phyloP scores from a whole-genome alignment of 2,888 invertebrate species.

The Apamea epomidion region DNA sequence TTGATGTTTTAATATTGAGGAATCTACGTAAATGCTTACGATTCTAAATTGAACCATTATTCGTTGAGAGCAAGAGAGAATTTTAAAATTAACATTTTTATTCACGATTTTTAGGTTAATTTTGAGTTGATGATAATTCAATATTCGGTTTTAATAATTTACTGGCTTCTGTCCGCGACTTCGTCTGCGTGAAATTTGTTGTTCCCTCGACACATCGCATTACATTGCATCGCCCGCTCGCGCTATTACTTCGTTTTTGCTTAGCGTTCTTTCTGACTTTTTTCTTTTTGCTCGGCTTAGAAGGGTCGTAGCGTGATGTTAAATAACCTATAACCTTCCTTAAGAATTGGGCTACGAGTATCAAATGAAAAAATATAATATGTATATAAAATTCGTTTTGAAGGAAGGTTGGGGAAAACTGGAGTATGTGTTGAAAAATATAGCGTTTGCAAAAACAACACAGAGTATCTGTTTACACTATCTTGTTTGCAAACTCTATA shows the following conservation, averaged over 20 bases:
- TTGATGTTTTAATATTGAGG: constrained; percentile 6
- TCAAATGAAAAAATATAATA: background rate
- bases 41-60: constrained; percentile 7
- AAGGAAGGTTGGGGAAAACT: background rate
- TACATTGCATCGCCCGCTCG: background rate
- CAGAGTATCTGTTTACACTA: background rate
- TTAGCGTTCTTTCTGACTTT: background rate
- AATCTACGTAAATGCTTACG: constrained; percentile 1
- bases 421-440: background rate
- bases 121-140: background rate
- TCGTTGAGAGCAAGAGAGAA: background rate
- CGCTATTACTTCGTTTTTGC: background rate
- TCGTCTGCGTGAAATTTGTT: background rate
- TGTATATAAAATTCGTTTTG: background rate
- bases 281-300: background rate
- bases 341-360: background rate
- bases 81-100: background rate
- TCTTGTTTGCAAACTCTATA: constrained; percentile 10
- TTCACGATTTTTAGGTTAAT: background rate
- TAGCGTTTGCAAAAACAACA: background rate
- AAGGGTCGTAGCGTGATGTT: background rate
- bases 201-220: background rate
- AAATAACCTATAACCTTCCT: background rate
- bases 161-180: background rate
- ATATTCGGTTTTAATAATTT: background rate